Conservation (phyloP, 2,113 vertebrate species). For the Loxodonta africana region DNA sequence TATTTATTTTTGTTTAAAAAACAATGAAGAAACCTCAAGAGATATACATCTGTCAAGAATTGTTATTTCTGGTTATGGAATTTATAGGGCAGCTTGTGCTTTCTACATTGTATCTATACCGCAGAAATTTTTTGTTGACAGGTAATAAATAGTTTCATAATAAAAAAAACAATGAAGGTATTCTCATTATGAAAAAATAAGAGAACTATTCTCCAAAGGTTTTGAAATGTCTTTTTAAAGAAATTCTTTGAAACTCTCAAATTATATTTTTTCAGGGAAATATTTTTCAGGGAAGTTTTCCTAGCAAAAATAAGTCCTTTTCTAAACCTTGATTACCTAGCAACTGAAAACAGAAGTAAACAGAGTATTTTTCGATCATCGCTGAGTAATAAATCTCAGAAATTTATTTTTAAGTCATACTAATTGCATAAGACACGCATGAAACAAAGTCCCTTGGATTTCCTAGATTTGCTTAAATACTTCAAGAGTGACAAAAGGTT, state of each 20-base stretch:
- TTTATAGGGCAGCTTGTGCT: background rate
- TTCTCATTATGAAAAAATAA: background rate
- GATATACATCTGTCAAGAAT: background rate
- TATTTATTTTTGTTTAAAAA: background rate
- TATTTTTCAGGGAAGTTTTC: constrained; percentile 40
- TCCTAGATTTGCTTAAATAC: background rate
- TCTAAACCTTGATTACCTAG: background rate
- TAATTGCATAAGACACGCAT: constrained; percentile 18
- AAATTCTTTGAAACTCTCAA: constrained; percentile 5
- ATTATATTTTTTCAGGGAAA: background rate
- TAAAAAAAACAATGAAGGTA: background rate
- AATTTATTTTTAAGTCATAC: constrained; percentile 64
- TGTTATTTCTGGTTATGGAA: background rate
- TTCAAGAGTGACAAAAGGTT: background rate
- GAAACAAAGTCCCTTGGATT: constrained; percentile 9
- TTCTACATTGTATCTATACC: background rate
- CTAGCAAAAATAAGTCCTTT: background rate
- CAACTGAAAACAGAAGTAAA: background rate
- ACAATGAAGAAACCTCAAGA: background rate
- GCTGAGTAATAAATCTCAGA: constrained; percentile 35
- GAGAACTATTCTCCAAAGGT: background rate
- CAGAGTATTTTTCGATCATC: background rate
- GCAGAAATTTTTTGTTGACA: background rate
- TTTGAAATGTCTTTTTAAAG: background rate
- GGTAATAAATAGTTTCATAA: background rate